A percentile compares a stretch with the other conserved stretches of the same genome.
These are phyloP conservation scores for Rhorus exstirpatorius DNA, from an alignment of 2,888 invertebrate genomes.

Conservation along the genomic window DNA sequence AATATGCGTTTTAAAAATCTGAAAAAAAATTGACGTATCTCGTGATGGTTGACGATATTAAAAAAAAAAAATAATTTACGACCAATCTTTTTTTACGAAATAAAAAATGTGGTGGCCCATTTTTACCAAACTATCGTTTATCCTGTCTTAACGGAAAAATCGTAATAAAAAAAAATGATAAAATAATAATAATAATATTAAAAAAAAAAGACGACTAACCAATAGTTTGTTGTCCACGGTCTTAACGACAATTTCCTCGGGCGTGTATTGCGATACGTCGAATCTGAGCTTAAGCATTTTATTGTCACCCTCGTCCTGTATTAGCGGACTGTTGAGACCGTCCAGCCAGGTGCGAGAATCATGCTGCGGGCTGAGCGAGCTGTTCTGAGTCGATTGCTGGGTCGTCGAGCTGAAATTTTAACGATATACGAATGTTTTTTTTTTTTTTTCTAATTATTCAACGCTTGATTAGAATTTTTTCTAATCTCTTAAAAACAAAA, in stretches of 20 bases:
- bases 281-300: slow-evolving; percentile 98
- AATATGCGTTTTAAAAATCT: too few relatives aligned
- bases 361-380: slow-evolving; percentile 86
- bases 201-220: slow-evolving; percentile 87
- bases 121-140: too few relatives aligned
- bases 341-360: slow-evolving; percentile 91
- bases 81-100: too few relatives aligned
- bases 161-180: neutral
- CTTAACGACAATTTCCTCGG: slow-evolving; percentile 99
- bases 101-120: too few relatives aligned
- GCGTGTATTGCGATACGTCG: slow-evolving; percentile 98
- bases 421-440: too few relatives aligned
- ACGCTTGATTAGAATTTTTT: neutral
- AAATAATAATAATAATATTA: slow-evolving; percentile 1
- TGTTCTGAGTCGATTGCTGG: slow-evolving; percentile 88
- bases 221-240: slow-evolving; percentile 99
- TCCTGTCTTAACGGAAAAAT: too few relatives aligned
- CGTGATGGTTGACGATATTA: too few relatives aligned
- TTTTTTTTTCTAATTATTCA: too few relatives aligned
- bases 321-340: slow-evolving; percentile 96
- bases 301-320: slow-evolving; percentile 97
- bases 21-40: too few relatives aligned
- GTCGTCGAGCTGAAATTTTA: slow-evolving; percentile 88
- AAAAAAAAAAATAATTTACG: too few relatives aligned
- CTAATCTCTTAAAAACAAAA: neutral